phyloP scores from a whole-genome alignment of 2,797 vertebrate genomes.

The Phoebastria nigripes region DNA sequence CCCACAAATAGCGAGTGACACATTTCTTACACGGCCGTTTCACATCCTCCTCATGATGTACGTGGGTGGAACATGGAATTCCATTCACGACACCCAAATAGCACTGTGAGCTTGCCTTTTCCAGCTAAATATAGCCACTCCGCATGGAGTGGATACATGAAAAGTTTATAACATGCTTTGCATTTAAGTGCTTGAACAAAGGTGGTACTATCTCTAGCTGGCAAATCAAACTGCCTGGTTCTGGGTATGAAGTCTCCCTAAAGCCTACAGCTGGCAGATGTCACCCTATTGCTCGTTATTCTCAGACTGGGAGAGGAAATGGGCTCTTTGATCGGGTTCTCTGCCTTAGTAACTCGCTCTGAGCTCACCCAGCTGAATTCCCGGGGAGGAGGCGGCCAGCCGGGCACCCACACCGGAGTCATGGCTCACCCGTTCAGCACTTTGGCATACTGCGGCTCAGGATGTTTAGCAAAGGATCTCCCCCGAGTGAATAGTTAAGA shows the following conservation, averaged over 20 bases:
- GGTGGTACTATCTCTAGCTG: not conserved
- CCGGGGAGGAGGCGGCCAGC: not conserved
- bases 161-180: not conserved
- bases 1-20: not conserved
- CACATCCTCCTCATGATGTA: not conserved
- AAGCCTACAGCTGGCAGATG: not conserved
- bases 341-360: not conserved
- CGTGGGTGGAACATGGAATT: not conserved
- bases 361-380: not conserved
- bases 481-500: not conserved
- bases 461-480: not conserved
- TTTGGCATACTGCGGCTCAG: not conserved
- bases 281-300: not conserved
- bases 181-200: not conserved
- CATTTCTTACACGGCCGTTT: not conserved
- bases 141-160: rapidly evolving
- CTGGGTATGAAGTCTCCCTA: not conserved
- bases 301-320: not conserved
- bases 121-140: not conserved
- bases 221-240: not conserved
- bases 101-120: not conserved
- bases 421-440: rapidly evolving
- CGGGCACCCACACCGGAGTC: rapidly evolving
- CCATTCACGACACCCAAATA: not conserved
- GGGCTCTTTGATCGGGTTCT: not conserved